Conservation (phyloP, 2,888 invertebrate genomes). For the Psylliodes chrysocephalus region DNA sequence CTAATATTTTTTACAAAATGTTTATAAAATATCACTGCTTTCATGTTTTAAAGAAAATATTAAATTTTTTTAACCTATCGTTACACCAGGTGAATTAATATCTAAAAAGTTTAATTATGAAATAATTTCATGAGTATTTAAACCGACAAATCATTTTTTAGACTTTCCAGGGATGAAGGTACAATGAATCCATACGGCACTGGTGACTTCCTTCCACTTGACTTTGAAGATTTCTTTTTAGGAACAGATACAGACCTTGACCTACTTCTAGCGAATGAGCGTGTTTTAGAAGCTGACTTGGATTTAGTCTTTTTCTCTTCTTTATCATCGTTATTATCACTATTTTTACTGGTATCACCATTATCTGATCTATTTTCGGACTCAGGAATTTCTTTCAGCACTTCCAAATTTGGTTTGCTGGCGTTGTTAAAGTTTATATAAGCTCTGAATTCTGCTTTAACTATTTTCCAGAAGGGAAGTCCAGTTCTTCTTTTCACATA, state of each 20-base stretch:
- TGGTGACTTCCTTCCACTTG: conserved; percentile 29
- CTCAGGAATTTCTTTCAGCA: conserved; percentile 25
- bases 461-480: conserved; percentile 44
- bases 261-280: conserved; percentile 8
- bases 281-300: conserved; percentile 39
- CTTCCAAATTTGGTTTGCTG: conserved; percentile 50
- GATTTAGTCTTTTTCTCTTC: conserved; percentile 24
- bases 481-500: conserved; percentile 46
- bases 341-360: conserved; percentile 30
- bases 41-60: too few relatives aligned
- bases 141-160: background rate
- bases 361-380: conserved; percentile 27
- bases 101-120: too few relatives aligned
- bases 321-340: conserved; percentile 30
- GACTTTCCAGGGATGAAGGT: conserved; percentile 20
- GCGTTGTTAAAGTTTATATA: conserved; percentile 53
- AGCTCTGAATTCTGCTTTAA: conserved; percentile 49
- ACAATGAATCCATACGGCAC: conserved; percentile 44
- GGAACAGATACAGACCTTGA: conserved; percentile 30
- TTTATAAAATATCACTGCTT: too few relatives aligned
- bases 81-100: too few relatives aligned
- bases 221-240: conserved; percentile 32
- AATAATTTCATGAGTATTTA: background rate
- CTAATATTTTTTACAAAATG: too few relatives aligned
- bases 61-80: too few relatives aligned